A percentile compares a stretch with the other conserved stretches of the same genome.
Conservation (phyloP, 2,797 vertebrate species). For the Dicrostonyx torquatus region DNA sequence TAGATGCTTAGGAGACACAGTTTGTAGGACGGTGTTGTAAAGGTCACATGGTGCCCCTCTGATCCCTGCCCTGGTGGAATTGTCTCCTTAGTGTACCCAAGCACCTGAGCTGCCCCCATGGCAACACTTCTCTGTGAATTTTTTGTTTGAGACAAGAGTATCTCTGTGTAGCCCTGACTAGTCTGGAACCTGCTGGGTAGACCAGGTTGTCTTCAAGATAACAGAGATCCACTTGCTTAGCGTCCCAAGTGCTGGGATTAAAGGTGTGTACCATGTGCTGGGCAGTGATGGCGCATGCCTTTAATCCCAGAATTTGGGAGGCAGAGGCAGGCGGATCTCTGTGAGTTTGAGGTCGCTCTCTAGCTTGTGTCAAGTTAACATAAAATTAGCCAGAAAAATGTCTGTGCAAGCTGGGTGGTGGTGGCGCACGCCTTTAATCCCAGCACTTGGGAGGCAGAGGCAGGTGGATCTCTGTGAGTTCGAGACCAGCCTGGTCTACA, state of each 20-base stretch:
- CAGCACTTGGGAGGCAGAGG: no score
- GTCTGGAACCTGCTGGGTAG: background rate
- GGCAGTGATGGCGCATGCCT: no score
- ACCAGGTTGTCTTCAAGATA: background rate
- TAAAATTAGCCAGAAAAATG: background rate
- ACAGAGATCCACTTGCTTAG: background rate
- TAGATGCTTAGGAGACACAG: background rate
- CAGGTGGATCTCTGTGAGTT: no score
- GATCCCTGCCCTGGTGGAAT: background rate
- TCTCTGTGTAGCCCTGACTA: background rate
- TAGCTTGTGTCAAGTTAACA: background rate
- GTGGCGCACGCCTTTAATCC: no score
- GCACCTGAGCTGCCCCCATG: background rate
- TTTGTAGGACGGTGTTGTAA: background rate
- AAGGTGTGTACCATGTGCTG: background rate
- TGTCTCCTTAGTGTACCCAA: background rate
- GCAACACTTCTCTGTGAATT: background rate
- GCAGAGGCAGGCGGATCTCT: no score
- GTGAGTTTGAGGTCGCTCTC: background rate
- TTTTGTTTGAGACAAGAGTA: background rate
- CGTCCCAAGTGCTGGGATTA: background rate
- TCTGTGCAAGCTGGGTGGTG: no score
- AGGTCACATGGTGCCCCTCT: background rate
- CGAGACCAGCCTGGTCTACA: no score
- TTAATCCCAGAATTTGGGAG: no score